Base-by-base conservation (phyloP, 2,888 invertebrate genomes). In the Amiota mariae region DNA sequence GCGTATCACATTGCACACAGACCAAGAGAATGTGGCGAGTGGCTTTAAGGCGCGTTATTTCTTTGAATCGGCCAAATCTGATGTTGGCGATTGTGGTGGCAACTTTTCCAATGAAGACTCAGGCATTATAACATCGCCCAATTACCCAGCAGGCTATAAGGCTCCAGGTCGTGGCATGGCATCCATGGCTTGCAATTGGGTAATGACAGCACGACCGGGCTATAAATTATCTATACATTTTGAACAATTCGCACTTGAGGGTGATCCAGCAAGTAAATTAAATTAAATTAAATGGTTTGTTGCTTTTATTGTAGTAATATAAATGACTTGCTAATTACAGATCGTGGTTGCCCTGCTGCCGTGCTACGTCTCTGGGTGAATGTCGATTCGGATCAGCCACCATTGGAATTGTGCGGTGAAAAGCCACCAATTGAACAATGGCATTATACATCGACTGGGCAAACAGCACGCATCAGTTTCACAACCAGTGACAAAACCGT, bases 21-120 rank as follows among this genome's bases (percentile, higher is more conserved):
- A 98, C 89, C 92, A 93, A 47, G 94, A 95, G 80, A 94, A 94
- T 73, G 97, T 98, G 68, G 96, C 95, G 80, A 97, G 97, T 84
- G 99, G 99, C 46, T 99, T 99, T 91, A 97, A 97, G 89, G 99
- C 98, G 13, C 93, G 96, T 84, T 99, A 98, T 90, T 94, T 96
- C 83, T 99, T 98, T 90, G 96, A 98, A 91, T 92, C 94, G 59
- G 95, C 95, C 77, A 95, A 96, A 90, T 94, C 95, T 54, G 95
- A 96, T 88, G 96, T 95, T 87, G 96, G 96, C 88, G 98, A 97
- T 91, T 98, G 98, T 90, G 97, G 98, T 78, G 94, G 95, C 82
- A 97, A 97, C 91, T 95, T 97, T 87, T 96, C 95, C 81, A 95
- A 94, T 82, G 92, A 94, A 85, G 95, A 95, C 89, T 95, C 93